Base-by-base conservation (phyloP, 1,140 invertebrate genomes). In the Macrobrachium nipponense region DNA sequence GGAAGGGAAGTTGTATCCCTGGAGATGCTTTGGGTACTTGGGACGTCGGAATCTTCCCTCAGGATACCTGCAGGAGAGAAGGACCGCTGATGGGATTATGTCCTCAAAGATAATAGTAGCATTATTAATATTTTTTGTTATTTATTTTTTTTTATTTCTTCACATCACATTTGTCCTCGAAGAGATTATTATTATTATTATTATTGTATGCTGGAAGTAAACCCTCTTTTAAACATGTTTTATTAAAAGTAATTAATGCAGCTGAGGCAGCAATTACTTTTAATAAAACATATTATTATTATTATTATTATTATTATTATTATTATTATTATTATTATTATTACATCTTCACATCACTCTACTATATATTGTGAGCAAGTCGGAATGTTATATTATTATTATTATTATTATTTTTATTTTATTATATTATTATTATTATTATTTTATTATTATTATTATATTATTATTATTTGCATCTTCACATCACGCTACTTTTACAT, bases 11-110 rank as follows among this genome's bases (percentile, higher is more conserved):
- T 51, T 61, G 78, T 89, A 89, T 2, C 88, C 88, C 79, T 89
- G 88, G 8, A 89, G 78, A 20, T 89, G 88, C 61, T 89, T 89
- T 0, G 88, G 88, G 84, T 89, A 89, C 20, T 84, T 87, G 8
- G 88, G 88, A 20, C 88, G 84, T 36, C 82, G 68, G 66, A 89
- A 87, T 17, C 79, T 44, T 5, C 88, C 85, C 61, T 89, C 88
- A 0, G 88, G 84, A 66, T 88, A 88, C 77, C 88, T 88, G 81
- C 23, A 27, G 5, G 43, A 44, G 17, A 51, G 75, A n/a, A 58
- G 43, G 43, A 15, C 7, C 10, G 8, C 6, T 44, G 51, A 8
- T 27, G 6, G 27, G 7, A 64, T 80, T 3, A 2, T 12, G 3
- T 10, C 36, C 7, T 70, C 0, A 27, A 44, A 27, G 8, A 20